These are phyloP conservation scores for Mylabris phalerata DNA, from an alignment of 1,140 invertebrate species.

Conservation along the genomic window DNA sequence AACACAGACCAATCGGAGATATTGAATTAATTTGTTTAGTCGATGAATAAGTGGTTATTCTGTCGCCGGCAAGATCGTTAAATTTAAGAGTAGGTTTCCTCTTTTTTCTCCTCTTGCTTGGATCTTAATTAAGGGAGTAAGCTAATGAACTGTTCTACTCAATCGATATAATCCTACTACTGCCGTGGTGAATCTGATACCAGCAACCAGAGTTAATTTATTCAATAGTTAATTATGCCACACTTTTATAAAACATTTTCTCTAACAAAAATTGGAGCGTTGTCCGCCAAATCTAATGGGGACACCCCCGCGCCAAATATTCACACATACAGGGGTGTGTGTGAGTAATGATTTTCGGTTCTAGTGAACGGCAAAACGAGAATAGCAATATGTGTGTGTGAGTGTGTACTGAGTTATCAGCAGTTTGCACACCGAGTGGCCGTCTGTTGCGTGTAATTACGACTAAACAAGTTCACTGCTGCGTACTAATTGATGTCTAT, in stretches of 20 bases:
- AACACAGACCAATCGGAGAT: conserved; percentile 6
- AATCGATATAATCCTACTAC: conserved; percentile 32
- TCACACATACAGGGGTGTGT: too few species aligned
- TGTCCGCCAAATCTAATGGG: too few species aligned
- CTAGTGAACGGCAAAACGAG: too few species aligned
- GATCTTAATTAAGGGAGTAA: conserved; percentile 29
- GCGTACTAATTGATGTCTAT: conserved; percentile 44
- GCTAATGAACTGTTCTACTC: conserved; percentile 34
- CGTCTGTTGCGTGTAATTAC: conserved; percentile 43
- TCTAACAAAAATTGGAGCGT: too few species aligned
- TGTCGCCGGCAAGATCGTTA: conserved; percentile 28
- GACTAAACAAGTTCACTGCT: conserved; percentile 43
- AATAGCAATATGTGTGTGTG: too few species aligned
- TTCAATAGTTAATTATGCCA: conserved; percentile 34
- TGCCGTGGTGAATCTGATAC: conserved; percentile 32
- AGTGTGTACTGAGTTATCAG: conserved; percentile 33
- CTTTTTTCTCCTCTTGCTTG: too few species aligned
- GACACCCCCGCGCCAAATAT: too few species aligned
- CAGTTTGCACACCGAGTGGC: conserved; percentile 34
- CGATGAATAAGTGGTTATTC: conserved; percentile 18
- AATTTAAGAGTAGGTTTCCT: conserved; percentile 27
- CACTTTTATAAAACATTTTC: conserved; percentile 25
- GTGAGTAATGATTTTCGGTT: too few species aligned
- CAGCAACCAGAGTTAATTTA: conserved; percentile 27
- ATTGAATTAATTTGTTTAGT: conserved; percentile 12